Conservation (phyloP, 2,888 invertebrate genomes). For the Drosophila bunnanda region DNA sequence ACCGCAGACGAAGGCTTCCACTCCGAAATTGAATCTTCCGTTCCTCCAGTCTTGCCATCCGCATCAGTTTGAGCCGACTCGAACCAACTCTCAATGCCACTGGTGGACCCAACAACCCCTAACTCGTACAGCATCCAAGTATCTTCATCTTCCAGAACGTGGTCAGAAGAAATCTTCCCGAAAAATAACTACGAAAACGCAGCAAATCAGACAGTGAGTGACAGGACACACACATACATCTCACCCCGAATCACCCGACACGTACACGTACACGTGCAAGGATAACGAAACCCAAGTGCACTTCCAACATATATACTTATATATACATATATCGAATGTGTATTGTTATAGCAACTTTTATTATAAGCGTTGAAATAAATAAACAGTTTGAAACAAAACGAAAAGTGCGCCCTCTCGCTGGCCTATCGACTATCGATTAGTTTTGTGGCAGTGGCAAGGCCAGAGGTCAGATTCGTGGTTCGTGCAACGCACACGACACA, state of each 20-base stretch:
- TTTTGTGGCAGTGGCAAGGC: neutral
- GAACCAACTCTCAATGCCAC: conserved; percentile 71
- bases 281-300: conserved; percentile 68
- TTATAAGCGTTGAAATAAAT: conserved; percentile 79
- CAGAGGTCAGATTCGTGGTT: neutral
- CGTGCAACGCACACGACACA: neutral
- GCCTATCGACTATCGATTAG: neutral
- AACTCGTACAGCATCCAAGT: conserved; percentile 30
- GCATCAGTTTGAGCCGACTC: conserved; percentile 46
- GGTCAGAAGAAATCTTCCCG: conserved; percentile 47
- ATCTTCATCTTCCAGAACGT: conserved; percentile 63
- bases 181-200: conserved; percentile 14
- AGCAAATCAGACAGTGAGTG: conserved; percentile 47
- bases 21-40: conserved; percentile 60
- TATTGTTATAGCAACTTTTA: conserved; percentile 75
- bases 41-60: conserved; percentile 55
- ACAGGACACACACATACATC: conserved; percentile 36
- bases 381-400: conserved; percentile 73
- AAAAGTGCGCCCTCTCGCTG: neutral
- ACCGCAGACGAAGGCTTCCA: conserved; percentile 58
- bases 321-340: conserved; percentile 62
- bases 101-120: conserved; percentile 62
- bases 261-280: conserved; percentile 33
- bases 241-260: conserved; percentile 48
- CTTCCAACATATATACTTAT: conserved; percentile 64